Conservation (phyloP, 2,113 vertebrate species). For the Cercocebus atys region DNA sequence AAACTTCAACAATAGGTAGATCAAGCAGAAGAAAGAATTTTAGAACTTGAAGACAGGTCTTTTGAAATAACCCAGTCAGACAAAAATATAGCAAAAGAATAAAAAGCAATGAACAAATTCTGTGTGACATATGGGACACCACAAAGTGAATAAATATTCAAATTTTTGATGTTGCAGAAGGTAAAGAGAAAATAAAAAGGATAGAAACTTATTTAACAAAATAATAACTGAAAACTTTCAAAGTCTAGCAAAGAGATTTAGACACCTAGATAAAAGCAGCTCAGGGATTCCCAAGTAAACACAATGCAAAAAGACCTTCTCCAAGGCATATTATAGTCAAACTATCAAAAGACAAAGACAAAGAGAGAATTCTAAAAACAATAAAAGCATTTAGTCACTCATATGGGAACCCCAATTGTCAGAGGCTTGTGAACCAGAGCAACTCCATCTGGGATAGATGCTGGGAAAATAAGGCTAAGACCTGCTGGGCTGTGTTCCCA, state of each 20-base stretch:
- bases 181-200: not conserved
- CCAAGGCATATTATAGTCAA: not conserved
- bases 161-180: not conserved
- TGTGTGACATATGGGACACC: not conserved
- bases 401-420: not conserved
- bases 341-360: not conserved
- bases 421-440: no score
- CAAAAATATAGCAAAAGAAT: not conserved
- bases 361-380: not conserved
- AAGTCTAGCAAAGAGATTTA: not conserved
- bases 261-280: not conserved
- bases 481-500: no score
- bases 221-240: not conserved
- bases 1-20: not conserved
- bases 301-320: not conserved
- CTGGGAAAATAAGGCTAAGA: no score
- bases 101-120: not conserved
- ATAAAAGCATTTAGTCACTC: not conserved
- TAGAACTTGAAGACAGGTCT: not conserved
- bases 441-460: no score
- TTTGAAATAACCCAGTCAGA: not conserved
- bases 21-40: not conserved
- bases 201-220: not conserved
- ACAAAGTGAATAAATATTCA: not conserved
- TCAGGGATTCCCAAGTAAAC: not conserved